phyloP scores from a whole-genome alignment of 2,113 vertebrate species.

The Oncorhynchus mykiss region DNA sequence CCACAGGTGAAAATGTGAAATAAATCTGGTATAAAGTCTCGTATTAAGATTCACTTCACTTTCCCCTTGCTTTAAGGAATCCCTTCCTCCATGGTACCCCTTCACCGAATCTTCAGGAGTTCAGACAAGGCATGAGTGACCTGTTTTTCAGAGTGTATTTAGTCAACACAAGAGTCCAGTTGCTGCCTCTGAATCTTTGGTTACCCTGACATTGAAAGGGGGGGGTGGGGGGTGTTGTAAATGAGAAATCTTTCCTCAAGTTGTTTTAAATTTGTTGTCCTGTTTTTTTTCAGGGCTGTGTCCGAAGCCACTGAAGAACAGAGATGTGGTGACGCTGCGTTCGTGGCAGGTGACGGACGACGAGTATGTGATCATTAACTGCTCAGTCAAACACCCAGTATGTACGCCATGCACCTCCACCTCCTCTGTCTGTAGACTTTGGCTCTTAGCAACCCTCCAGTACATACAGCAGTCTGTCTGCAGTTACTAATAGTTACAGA shows the following conservation, averaged over 20 bases:
- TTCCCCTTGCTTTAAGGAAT: not conserved
- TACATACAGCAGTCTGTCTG: not conserved
- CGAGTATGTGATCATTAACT: constrained; percentile 73
- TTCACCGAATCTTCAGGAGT: too few relatives aligned
- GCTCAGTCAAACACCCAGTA: constrained; percentile 80
- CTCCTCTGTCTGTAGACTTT: not conserved
- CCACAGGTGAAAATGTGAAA: too few relatives aligned
- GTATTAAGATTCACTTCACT: not conserved
- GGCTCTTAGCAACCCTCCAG: not conserved
- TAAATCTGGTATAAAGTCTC: too few relatives aligned
- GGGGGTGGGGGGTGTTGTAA: not conserved
- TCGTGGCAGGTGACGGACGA: constrained; percentile 72
- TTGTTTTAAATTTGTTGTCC: not conserved
- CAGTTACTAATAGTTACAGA: not conserved
- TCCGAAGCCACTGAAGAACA: constrained; percentile 71
- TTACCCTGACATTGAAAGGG: not conserved
- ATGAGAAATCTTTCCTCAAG: not conserved
- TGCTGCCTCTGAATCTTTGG: not conserved
- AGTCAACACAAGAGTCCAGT: constrained; percentile 43
- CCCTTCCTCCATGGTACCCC: not conserved
- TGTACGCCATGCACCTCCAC: constrained; percentile 5
- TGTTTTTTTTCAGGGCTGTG: constrained; percentile 65
- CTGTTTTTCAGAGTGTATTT: constrained; percentile 36
- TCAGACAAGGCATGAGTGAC: constrained; percentile 1
- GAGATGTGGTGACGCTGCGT: constrained; percentile 71